Evolutionary conservation across 2,888 invertebrate species (phyloP), one percentile per base, ranked within the genome.

Genomic region (Zeuzera pyrina): DNA sequence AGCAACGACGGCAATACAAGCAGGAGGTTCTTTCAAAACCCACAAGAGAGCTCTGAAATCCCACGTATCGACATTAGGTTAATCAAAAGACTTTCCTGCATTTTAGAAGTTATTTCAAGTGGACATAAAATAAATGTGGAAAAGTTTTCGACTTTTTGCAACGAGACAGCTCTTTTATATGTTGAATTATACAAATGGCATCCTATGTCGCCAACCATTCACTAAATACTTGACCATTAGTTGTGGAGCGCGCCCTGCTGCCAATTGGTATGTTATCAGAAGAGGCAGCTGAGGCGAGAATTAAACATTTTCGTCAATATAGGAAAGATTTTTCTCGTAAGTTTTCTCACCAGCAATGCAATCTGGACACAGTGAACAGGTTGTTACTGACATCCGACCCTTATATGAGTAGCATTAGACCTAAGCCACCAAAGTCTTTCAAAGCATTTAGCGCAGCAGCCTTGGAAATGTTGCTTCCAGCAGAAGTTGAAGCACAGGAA

Each of bases 161-260:
- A 22, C 7, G 39, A 41, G 15, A 53, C 52, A 8, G 48, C 47
- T 3, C 26, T 43, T 36, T 15, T 46, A 2, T 60, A 60, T 39
- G 49, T 60, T 3, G 7, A 42, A 6, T 32, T 57, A 22, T 63
- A 57, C 45, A 15, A 15, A 2, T 58, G 55, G 47, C 33, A 46
- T 37, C 43, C 45, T 8, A 56, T 62, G 60, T 45, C 54, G 22
- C 49, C 56, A 6, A 61, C 55, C 3, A 27, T 59, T 35, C 56
- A 56, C 35, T 57, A 54, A 41, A 37, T 57, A 29, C 16, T 16
- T 3, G 26, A 3, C 6, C 26, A 5, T 5, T 6, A 4, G 12
- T 26, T 12, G n/a, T 26, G 4, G 5, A 11, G 12, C 3, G 12
- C 12, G 23, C 23, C 23, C 10, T 23, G 23, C 10, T 23, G 23